Conservation (phyloP, 2,888 invertebrate species). For the Aplocera efformata region DNA sequence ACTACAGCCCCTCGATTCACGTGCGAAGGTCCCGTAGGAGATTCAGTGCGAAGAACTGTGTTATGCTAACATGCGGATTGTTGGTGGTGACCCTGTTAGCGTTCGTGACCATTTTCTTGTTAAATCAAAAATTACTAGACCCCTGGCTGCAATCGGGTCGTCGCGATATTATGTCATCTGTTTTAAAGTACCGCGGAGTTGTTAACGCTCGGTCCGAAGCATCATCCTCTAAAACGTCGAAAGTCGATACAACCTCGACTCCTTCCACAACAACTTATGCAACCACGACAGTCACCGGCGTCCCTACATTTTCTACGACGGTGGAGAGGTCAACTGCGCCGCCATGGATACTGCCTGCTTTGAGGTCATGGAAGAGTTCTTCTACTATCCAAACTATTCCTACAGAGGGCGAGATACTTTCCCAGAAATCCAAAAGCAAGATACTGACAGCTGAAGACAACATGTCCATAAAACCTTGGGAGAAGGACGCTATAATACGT, state of each 20-base stretch:
- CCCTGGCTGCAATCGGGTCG: slow-evolving; percentile 19
- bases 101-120: slow-evolving; percentile 56
- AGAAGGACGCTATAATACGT: slow-evolving; percentile 63
- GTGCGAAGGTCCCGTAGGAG: slow-evolving; percentile 59
- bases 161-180: slow-evolving; percentile 17
- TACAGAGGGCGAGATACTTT: slow-evolving; percentile 54
- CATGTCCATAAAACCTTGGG: slow-evolving; percentile 63
- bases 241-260: slow-evolving; percentile 44
- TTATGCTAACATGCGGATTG: slow-evolving; percentile 8
- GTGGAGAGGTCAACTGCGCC: slow-evolving; percentile 58
- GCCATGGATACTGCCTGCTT: slow-evolving; percentile 77
- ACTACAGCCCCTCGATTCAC: slow-evolving; percentile 73
- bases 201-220: slow-evolving; percentile 38
- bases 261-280: slow-evolving; percentile 43
- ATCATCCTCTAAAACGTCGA: slow-evolving; percentile 45
- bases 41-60: slow-evolving; percentile 34
- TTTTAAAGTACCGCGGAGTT: slow-evolving; percentile 7
- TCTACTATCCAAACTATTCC: slow-evolving; percentile 56
- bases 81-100: slow-evolving; percentile 60
- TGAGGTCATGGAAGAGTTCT: slow-evolving; percentile 65
- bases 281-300: slow-evolving; percentile 31
- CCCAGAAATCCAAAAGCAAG: slow-evolving; percentile 55
- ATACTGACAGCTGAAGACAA: slow-evolving; percentile 53
- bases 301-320: slow-evolving; percentile 28
- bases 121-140: slow-evolving; percentile 38